A percentile compares a stretch with the other conserved stretches of the same genome.
Evolutionary conservation across 2,113 vertebrate species (phyloP).

Genomic region (Budorcas taxicolor): DNA sequence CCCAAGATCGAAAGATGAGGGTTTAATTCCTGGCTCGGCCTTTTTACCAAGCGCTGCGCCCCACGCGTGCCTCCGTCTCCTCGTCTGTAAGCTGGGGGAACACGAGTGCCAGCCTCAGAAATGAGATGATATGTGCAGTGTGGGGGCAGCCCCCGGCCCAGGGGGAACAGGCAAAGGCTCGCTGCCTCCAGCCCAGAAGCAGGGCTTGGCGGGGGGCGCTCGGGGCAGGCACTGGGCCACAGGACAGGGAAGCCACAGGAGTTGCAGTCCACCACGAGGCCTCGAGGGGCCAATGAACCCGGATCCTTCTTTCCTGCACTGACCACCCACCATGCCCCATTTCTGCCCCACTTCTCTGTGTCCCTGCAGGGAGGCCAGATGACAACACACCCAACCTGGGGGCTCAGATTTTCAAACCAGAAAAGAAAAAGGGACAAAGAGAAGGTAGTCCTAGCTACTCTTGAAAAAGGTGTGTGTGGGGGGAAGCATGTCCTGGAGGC

Average conservation of each 20-base stretch:
- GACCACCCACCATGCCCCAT: rapidly evolving
- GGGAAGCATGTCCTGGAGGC: not conserved
- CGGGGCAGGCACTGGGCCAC: not conserved
- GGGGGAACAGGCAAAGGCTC: not conserved
- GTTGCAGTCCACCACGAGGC: not conserved
- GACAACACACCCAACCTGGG: not conserved
- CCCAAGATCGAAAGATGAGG: not conserved
- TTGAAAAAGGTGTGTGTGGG: not conserved
- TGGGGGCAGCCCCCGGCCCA: not conserved
- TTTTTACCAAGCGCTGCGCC: not conserved
- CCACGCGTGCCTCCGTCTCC: not conserved
- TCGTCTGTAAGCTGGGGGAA: not conserved
- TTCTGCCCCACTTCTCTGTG: not conserved
- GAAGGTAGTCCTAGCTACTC: not conserved
- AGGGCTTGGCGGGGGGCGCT: rapidly evolving
- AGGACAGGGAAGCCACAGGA: not conserved
- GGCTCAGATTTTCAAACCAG: not conserved
- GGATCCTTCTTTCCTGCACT: not conserved
- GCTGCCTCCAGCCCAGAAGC: not conserved
- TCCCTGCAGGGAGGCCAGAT: not conserved
- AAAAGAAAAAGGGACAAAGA: not conserved
- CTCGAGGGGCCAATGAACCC: rapidly evolving
- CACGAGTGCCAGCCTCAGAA: rapidly evolving
- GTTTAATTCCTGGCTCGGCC: not conserved
- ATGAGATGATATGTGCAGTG: rapidly evolving